Conservation (phyloP, 2,797 vertebrate genomes). For the Selene dorsalis region DNA sequence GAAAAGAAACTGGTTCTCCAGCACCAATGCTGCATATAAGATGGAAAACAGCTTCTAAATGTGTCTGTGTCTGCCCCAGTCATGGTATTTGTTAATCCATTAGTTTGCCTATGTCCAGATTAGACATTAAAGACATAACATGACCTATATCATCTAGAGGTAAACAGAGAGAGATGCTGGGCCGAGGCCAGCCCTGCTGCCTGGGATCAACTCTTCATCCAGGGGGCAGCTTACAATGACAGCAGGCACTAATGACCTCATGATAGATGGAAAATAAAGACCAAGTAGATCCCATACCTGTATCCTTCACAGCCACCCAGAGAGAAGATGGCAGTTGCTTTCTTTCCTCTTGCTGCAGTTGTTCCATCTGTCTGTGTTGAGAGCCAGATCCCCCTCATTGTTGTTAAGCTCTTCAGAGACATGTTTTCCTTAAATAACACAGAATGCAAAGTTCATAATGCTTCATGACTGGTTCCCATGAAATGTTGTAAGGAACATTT, state of each 20-base stretch:
- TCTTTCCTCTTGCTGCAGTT: conserved; percentile 34
- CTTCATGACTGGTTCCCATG: background rate
- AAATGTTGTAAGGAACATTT: background rate
- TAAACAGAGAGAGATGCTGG: conserved; percentile 71
- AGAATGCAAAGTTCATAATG: background rate
- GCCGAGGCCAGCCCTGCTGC: conserved; percentile 59
- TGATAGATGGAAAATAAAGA: conserved; percentile 77
- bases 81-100: conserved; percentile 32
- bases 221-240: conserved; percentile 69
- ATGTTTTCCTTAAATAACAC: conserved; percentile 14
- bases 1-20: background rate
- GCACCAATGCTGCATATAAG: no score
- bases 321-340: conserved; percentile 21
- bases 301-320: conserved; percentile 35
- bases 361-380: conserved; percentile 13
- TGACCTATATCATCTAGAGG: conserved; percentile 45
- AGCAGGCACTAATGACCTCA: conserved; percentile 68
- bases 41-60: background rate
- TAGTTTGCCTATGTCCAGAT: conserved; percentile 57
- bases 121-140: conserved; percentile 51
- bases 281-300: conserved; percentile 40
- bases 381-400: conserved; percentile 1
- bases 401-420: background rate
- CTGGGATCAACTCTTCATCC: conserved; percentile 68
- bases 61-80: conserved; percentile 20